Evolutionary conservation across 2,113 vertebrate species (phyloP), one percentile per base, ranked within the genome.

Genomic region (Nannobrachium achirus): DNA sequence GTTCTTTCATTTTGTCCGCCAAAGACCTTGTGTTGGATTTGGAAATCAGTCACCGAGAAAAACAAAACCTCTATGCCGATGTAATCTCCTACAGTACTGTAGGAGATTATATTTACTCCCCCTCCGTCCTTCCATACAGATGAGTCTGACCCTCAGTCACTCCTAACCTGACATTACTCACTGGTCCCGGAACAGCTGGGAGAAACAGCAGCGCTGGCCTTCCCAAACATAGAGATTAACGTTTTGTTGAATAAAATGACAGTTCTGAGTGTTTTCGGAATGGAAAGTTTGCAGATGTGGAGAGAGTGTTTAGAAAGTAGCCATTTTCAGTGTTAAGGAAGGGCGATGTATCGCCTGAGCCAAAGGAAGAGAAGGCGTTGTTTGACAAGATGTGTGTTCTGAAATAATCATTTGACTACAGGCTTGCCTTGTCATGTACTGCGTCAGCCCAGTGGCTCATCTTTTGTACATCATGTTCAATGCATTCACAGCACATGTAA

Each of bases 1-100:
- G 48, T 46, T 56, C 61, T 71, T 73, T 70, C 62, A 80, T 83
- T 82, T 42, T 69, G 25, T 75, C 78, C 77, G 69, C 46, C 64
- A 64, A 82, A 75, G 63, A 45, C 25, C 46, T 63, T 13, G 6
- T 42, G 11, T 73, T 53, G 60, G 16, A 56, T 11, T 11, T 41
- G 46, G 1, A 73, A 44, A 70, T 63, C 68, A 40, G 48, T 78
- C 65, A 75, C 64, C 18, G 7, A n/a, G 13, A 40, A 33, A 56
- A 45, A 18, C 16, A 20, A 65, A 69, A 49, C 13, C 61, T 60
- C 48, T 8, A 15, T 42, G 10, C 8, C 2, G 6, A n/a, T 55
- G 10, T 41, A 1, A 2, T 14, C 53, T 33, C 7, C 39, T 10
- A n/a, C 16, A 19, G 38, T n/a, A 0, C 48, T n/a, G n/a, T 16